A percentile compares a stretch with the other conserved stretches of the same genome.
phyloP scores from a whole-genome alignment of 2,113 vertebrate genomes.

The Acrocephalus arundinaceus region DNA sequence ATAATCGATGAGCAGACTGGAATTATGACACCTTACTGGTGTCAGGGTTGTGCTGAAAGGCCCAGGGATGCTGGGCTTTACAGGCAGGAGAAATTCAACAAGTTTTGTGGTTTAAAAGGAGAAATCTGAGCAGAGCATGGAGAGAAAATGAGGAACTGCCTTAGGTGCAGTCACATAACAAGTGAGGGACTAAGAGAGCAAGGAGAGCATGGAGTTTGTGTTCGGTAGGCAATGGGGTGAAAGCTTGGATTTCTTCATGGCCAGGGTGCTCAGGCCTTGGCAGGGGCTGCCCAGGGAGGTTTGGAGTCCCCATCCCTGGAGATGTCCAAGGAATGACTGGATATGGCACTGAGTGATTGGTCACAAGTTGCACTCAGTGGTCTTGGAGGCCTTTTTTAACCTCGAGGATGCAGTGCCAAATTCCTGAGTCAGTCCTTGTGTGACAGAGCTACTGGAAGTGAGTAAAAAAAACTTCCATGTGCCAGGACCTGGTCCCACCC shows the following conservation, averaged over 20 bases:
- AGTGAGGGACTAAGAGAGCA: not conserved
- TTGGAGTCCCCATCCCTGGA: not conserved
- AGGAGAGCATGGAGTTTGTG: rapidly evolving
- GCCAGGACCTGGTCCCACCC: not conserved
- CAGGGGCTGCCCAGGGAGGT: not conserved
- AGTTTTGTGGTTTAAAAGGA: no score
- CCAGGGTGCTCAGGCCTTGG: not conserved
- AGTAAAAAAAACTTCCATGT: rapidly evolving
- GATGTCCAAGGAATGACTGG: rapidly evolving
- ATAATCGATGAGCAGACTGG: rapidly evolving
- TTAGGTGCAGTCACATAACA: rapidly evolving
- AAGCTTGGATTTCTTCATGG: not conserved
- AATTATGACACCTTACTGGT: rapidly evolving
- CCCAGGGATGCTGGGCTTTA: not conserved
- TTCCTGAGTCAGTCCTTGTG: not conserved
- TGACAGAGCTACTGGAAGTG: rapidly evolving
- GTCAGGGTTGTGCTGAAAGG: not conserved
- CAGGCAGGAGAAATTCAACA: not conserved
- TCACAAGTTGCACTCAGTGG: not conserved
- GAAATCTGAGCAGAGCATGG: not conserved
- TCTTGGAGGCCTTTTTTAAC: not conserved
- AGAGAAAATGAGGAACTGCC: not conserved
- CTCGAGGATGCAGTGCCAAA: not conserved
- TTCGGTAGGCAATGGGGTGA: rapidly evolving
- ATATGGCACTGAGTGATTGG: rapidly evolving